Base-by-base conservation (phyloP, 2,797 vertebrate species). In the Enteromius viviparus region DNA sequence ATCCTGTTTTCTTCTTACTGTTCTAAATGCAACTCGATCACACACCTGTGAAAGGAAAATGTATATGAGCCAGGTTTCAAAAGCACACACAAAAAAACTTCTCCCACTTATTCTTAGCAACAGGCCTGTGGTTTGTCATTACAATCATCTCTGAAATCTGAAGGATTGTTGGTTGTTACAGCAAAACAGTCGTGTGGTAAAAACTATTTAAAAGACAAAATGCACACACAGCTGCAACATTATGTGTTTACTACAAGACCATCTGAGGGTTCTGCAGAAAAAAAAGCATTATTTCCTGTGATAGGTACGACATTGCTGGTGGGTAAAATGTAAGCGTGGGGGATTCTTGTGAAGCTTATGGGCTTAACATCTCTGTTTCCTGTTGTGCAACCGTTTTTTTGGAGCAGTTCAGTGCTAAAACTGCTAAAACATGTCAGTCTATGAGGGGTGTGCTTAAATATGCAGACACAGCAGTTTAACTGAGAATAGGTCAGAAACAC, bases 21-120 rank as follows among this genome's bases (percentile, higher is more conserved):
- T 58, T 66, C 26, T 55, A 55, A 21, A 76, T 76, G 55, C 53
- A 47, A 76, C 62, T 40, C 7, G 45, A 68, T 82, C n/a, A 66
- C 60, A 82, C 32, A 76, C 81, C 81, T 82, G 62, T 68, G 72
- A 82, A 82, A 68, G 62, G 49, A 82, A 58, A 82, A 32, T 37
- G 42, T 4, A 32, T 19, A 51, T 75, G 32, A 75, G 69, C 5
- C 29, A 37, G 69, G 6, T 58, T 81, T 65, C 21, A 77, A 40
- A 64, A 60, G 4, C 51, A 80, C 29, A 1, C 17, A 75, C 10
- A 23, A 32, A 49, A 42, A 58, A 51, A 9, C 19, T 6, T 42
- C 47, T 66, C 80, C 60, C 15, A 55, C 60, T 42, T 42, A 64
- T n/a, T 53, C 29, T 23, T n/a, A 64, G 32, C 5, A 15, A 26